These are phyloP conservation scores for Hoplostethus mediterraneus DNA, from an alignment of 2,797 vertebrate species.

Conservation along the genomic window DNA sequence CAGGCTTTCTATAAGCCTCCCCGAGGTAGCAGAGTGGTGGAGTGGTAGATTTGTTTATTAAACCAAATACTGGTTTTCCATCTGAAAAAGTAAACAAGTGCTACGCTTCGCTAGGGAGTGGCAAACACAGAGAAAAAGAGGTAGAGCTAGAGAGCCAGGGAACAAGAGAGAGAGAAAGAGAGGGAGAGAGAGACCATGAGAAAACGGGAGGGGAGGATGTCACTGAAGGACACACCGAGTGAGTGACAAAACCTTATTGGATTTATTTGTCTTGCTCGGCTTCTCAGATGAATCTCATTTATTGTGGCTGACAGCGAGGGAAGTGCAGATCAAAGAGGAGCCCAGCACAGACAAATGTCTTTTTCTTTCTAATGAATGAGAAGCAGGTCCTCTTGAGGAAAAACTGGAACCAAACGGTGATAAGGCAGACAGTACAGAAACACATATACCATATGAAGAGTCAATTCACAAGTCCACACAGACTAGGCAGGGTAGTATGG, in stretches of 20 bases:
- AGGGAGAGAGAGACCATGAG: neutral
- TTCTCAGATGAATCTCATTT: constrained; percentile 83
- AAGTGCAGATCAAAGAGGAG: constrained; percentile 72
- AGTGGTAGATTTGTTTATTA: constrained; percentile 51
- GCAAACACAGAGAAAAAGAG: constrained; percentile 18
- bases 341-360: constrained; percentile 65
- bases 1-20: constrained; percentile 31
- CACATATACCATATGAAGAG: constrained; percentile 22
- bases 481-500: constrained; percentile 5
- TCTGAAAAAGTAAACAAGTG: constrained; percentile 61
- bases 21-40: constrained; percentile 17
- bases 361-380: constrained; percentile 70
- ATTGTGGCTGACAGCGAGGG: constrained; percentile 74
- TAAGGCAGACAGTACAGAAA: constrained; percentile 1
- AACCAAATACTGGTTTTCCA: constrained; percentile 40
- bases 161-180: constrained; percentile 13
- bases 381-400: constrained; percentile 56
- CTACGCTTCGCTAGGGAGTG: constrained; percentile 45
- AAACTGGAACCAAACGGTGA: constrained; percentile 35
- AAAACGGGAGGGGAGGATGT: constrained; percentile 48
- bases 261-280: constrained; percentile 83
- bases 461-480: constrained; percentile 17
- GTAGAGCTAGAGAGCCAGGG: constrained; percentile 35
- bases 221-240: constrained; percentile 69
- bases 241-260: constrained; percentile 85